A percentile compares a stretch with the other conserved stretches of the same genome.
Evolutionary conservation across 2,113 vertebrate genomes (phyloP).

Genomic region (Platichthys flesus): DNA sequence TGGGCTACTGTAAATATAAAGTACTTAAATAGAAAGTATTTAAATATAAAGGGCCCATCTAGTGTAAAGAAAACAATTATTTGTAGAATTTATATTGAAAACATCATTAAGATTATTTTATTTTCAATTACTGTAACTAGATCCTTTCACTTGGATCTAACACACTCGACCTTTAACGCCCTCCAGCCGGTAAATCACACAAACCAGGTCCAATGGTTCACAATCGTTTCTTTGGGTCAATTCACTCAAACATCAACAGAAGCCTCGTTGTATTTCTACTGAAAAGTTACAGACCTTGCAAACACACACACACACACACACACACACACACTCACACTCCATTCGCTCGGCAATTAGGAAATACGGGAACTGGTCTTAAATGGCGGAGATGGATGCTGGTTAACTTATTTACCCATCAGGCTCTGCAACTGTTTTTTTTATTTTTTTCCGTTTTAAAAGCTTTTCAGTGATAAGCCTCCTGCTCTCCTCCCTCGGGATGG

Average conservation of each 20-base stretch:
- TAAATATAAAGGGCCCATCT: too few species aligned
- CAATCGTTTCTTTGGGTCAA: too few species aligned
- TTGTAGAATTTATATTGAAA: too few species aligned
- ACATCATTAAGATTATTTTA: too few species aligned
- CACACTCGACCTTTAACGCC: too few species aligned
- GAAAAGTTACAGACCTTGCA: constrained; percentile 11
- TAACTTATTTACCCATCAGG: constrained; percentile 80
- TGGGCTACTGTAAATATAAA: too few species aligned
- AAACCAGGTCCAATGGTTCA: too few species aligned
- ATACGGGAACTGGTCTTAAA: constrained; percentile 76
- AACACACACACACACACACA: constrained; percentile 16
- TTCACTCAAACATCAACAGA: not conserved
- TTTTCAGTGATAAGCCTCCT: constrained; percentile 78
- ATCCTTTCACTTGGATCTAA: too few species aligned
- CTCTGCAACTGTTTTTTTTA: constrained; percentile 56
- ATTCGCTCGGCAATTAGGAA: constrained; percentile 54
- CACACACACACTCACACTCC: constrained; percentile 17
- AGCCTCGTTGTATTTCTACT: not conserved
- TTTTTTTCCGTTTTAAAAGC: constrained; percentile 64
- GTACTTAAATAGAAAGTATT: too few species aligned
- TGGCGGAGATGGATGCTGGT: constrained; percentile 64
- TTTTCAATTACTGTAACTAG: too few species aligned
- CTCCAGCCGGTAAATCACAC: too few species aligned
- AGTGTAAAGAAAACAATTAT: too few species aligned
- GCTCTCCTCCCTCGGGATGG: constrained; percentile 59